phyloP scores from a whole-genome alignment of 2,888 invertebrate genomes.

The Erebia palarica region DNA sequence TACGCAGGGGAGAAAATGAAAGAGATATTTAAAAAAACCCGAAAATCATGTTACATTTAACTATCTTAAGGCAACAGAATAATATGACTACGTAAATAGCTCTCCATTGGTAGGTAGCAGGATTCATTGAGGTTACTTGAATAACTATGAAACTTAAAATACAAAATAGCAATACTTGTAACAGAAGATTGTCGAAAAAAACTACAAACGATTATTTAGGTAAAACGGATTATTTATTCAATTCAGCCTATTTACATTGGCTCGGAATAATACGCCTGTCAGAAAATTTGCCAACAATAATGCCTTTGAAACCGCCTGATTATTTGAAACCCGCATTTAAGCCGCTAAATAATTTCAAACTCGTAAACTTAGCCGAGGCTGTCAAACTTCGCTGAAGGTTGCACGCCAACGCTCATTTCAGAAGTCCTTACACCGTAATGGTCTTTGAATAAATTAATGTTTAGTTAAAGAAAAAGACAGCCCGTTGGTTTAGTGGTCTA shows the following conservation, averaged over 20 bases:
- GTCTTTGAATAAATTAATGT: slow-evolving; percentile 11
- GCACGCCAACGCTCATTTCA: slow-evolving; percentile 15
- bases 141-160: too few species aligned
- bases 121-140: too few species aligned
- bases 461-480: not conserved
- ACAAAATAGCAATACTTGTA: not conserved
- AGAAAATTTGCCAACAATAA: slow-evolving; percentile 37
- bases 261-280: slow-evolving; percentile 35
- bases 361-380: slow-evolving; percentile 38
- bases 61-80: too few species aligned
- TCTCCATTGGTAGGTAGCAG: too few species aligned
- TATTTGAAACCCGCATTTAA: slow-evolving; percentile 31
- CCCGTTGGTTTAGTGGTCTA: too few species aligned
- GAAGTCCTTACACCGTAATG: slow-evolving; percentile 10
- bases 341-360: slow-evolving; percentile 37
- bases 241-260: slow-evolving; percentile 28
- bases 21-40: too few species aligned
- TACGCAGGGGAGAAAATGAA: too few species aligned
- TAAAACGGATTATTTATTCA: slow-evolving; percentile 11
- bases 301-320: slow-evolving; percentile 27
- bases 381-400: slow-evolving; percentile 44
- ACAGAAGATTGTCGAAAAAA: too few species aligned
- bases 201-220: not conserved
- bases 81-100: too few species aligned
- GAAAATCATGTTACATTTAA: too few species aligned